Evolutionary conservation across 2,888 invertebrate species (phyloP), one percentile per base, ranked within the genome.

Genomic region (Pammene aurita): DNA sequence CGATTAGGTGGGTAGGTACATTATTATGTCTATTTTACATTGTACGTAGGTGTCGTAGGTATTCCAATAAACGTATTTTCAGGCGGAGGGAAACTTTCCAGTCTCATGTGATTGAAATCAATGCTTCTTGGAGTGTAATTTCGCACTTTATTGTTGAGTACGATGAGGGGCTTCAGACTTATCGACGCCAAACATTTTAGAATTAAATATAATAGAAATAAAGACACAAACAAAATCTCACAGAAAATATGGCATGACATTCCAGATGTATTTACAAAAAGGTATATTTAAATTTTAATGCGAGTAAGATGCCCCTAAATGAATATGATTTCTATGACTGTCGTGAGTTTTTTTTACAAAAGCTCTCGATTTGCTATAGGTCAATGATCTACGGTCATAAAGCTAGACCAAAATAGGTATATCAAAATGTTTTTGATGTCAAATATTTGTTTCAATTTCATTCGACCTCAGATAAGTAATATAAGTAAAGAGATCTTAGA

Each of bases 391-490:
- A n/a, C 10, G 16, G 55, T 16, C 14, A 10, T n/a, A 10, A 14
- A 56, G 55, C 55, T 38, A 14, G 14, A 56, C 38, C 14, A 7
- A 16, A 26, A 9, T 9, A n/a, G n/a, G n/a, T 38, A 48, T 4
- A 2, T 13, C 18, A 9, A 57, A 41, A 57, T 13, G 16, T 42
- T 57, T 42, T 57, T 9, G 16, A n/a, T 2, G 16, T 58, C 44
- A 26, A 11, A 58, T 58, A 58, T 58, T 58, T 57, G 42, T 26
- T 26, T 57, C 42, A 13, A 34, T 54, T 54, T 54, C 34, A 13
- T 57, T 57, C 14, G 14, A 16, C 55, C 55, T 44, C 26, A 58
- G 42, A 42, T 13, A n/a, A n/a, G n/a, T 5, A 26, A 9, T 44
- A n/a, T n/a, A n/a, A n/a, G n/a, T n/a, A 44, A 58, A 26, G 58